Evolutionary conservation across 1,140 invertebrate genomes (phyloP).

Genomic region (Macrobrachium rosenbergii): DNA sequence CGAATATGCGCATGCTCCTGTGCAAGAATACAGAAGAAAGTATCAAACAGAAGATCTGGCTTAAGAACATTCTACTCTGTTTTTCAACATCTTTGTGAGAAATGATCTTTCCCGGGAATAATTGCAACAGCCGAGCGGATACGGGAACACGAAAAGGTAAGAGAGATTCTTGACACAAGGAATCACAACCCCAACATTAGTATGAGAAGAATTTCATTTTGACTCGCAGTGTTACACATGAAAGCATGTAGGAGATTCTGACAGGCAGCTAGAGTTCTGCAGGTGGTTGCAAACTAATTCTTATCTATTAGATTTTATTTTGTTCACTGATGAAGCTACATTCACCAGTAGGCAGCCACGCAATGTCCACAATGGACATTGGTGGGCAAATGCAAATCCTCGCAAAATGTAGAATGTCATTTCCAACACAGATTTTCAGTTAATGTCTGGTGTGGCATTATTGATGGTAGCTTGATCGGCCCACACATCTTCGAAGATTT

Average conservation of each 20-base stretch:
- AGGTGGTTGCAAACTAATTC: background rate
- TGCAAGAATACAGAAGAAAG: background rate
- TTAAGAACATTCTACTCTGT: background rate
- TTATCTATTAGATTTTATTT: background rate
- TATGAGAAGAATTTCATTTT: background rate
- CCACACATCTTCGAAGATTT: conserved; percentile 22
- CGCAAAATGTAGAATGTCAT: background rate
- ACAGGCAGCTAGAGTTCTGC: background rate
- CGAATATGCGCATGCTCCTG: background rate
- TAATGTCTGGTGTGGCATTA: conserved; percentile 24
- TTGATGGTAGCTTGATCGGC: background rate
- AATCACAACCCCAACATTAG: background rate
- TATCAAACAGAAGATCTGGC: background rate
- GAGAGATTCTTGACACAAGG: background rate
- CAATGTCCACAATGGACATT: conserved; percentile 1
- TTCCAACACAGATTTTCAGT: background rate
- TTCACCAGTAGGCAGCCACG: background rate
- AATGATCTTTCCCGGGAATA: background rate
- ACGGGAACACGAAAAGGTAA: background rate
- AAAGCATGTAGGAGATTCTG: background rate
- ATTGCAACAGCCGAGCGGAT: background rate
- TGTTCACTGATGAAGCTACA: conserved; percentile 9
- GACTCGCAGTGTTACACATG: background rate
- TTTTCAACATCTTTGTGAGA: background rate
- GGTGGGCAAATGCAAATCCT: conserved; percentile 6